Evolutionary conservation across 2,888 invertebrate species (phyloP), one percentile per base, ranked within the genome.

Genomic region (Eupithecia insigniata): DNA sequence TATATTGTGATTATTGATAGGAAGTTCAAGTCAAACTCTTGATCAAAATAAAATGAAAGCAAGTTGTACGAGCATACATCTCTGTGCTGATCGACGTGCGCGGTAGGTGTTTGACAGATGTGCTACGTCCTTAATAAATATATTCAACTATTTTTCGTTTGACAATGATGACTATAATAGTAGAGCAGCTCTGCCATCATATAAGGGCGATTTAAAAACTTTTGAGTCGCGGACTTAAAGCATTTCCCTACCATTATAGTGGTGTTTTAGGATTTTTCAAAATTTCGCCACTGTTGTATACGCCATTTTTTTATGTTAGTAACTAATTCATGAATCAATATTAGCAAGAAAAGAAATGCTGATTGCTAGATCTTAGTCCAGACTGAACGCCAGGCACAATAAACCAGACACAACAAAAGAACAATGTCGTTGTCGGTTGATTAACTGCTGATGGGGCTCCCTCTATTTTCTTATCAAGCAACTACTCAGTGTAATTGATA

Each of bases 351-450:
- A 43, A 43, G 43, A 36, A 22, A 55, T 22, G 26, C 7, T 4
- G 30, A 2, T 61, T 30, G 61, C 61, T 30, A 61, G 34, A n/a
- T 62, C 61, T n/a, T 22, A 62, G 34, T 34, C 32, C 34, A n/a
- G 6, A 18, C 61, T 62, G 61, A 62, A 62, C 34, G 30, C 16
- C 18, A 32, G 28, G 26, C 26, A 55, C 32, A 61, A 43, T 65
- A 78, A 32, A 58, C 69, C 76, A 79, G 77, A 77, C 78, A 74
- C 55, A 79, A 79, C 66, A 79, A 79, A 79, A 85, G 72, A 60
- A 76, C 7, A 28, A 68, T 43, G 34, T 58, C 51, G 69, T 67
- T 43, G 34, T 58, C 51, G 69, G 69, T 71, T 73, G 68, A 77
- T 77, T 76, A 73, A 72, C 72, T 76, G 73, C 74, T 71, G 73